Evolutionary conservation across 2,888 invertebrate genomes (phyloP).

Genomic region (Glomeris marginata): DNA sequence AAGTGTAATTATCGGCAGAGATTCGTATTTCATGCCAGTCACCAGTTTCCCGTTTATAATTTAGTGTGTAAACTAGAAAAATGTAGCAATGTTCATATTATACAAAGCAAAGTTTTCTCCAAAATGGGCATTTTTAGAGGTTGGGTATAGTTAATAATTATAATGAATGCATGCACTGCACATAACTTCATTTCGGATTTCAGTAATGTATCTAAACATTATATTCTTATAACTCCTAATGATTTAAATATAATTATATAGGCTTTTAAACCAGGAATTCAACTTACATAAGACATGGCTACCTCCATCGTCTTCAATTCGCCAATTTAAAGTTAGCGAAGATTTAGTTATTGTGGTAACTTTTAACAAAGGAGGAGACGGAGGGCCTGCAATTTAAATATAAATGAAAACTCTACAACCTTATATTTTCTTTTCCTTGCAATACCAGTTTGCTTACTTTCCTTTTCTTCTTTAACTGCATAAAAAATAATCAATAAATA

Average conservation of each 20-base stretch:
- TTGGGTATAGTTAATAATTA: too few species aligned
- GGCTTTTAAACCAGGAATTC: neutral
- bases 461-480: slow-evolving; percentile 11
- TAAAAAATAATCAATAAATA: slow-evolving; percentile 1
- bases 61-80: slow-evolving; percentile 7
- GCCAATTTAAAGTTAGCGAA: slow-evolving; percentile 10
- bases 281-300: slow-evolving; percentile 10
- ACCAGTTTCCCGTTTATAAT: slow-evolving; percentile 8
- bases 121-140: neutral
- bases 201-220: neutral
- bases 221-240: neutral
- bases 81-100: neutral
- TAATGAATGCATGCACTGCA: too few species aligned
- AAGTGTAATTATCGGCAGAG: slow-evolving; percentile 1
- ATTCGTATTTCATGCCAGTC: slow-evolving; percentile 1
- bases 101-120: neutral
- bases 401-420: neutral
- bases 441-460: neutral
- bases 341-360: slow-evolving; percentile 5
- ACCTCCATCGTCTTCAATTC: slow-evolving; percentile 14
- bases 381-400: slow-evolving; percentile 6
- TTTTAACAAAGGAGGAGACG: slow-evolving; percentile 12
- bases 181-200: neutral
- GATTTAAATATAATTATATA: neutral
- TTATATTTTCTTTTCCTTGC: neutral